Conservation (phyloP, 2,113 vertebrate genomes). For the Dicentrarchus labrax region DNA sequence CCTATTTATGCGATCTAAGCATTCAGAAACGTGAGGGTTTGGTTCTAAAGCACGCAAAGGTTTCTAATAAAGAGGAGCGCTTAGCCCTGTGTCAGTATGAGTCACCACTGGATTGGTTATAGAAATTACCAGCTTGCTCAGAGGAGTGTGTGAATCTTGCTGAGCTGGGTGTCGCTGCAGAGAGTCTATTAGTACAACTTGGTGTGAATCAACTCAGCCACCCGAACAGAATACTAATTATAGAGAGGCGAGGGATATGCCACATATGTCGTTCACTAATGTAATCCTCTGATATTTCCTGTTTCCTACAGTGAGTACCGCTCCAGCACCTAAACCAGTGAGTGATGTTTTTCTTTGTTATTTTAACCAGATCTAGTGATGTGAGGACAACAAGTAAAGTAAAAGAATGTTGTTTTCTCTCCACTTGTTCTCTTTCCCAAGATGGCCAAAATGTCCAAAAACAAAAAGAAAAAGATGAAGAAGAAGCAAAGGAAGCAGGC, state of each 20-base stretch:
- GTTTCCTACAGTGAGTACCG: conserved; percentile 92
- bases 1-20: not conserved
- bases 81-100: conserved; percentile 54
- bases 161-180: conserved; percentile 30
- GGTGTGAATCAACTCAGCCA: conserved; percentile 58
- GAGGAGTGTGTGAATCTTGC: conserved; percentile 44
- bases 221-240: conserved; percentile 59
- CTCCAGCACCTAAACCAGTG: conserved; percentile 94
- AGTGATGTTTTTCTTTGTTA: conserved; percentile 70
- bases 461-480: conserved; percentile 98
- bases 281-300: conserved; percentile 30
- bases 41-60: conserved; percentile 17
- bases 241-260: conserved; percentile 28
- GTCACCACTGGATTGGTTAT: conserved; percentile 66
- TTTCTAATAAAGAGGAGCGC: conserved; percentile 41
- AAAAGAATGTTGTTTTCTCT: not conserved
- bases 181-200: conserved; percentile 54
- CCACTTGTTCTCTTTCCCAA: conserved; percentile 56
- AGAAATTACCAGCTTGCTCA: conserved; percentile 60
- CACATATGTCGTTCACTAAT: conserved; percentile 29
- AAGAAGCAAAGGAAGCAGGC: conserved; percentile 98
- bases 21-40: conserved; percentile 22
- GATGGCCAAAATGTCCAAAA: conserved; percentile 97
- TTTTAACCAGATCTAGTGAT: not conserved
- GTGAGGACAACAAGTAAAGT: not conserved